A percentile compares a stretch with the other conserved stretches of the same genome.
Evolutionary conservation across 2,888 invertebrate genomes (phyloP).

Genomic region (Aleiodes testaceus): DNA sequence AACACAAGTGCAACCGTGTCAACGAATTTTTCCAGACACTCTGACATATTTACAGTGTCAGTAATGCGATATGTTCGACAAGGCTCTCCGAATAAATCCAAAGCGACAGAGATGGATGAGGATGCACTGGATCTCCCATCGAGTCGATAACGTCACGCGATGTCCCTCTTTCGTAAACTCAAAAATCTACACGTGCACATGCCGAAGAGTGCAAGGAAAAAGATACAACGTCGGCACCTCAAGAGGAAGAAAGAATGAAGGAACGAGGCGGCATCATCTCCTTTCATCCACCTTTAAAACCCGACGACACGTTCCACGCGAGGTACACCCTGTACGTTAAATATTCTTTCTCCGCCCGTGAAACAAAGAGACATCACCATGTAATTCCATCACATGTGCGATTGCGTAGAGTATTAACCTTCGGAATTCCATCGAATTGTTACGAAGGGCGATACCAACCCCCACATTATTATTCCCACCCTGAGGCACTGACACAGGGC

Average conservation of each 20-base stretch:
- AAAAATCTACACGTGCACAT: background rate
- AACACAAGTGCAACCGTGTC: too few species aligned
- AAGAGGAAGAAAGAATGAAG: constrained; percentile 5
- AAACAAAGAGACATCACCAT: constrained; percentile 28
- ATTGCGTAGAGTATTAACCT: constrained; percentile 26
- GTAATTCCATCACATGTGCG: constrained; percentile 31
- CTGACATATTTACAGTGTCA: background rate
- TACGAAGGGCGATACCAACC: constrained; percentile 36
- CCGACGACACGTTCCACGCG: constrained; percentile 54
- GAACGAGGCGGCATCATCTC: constrained; percentile 4
- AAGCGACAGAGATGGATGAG: constrained; percentile 13
- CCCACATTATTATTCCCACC: constrained; percentile 62
- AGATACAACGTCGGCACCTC: constrained; percentile 12
- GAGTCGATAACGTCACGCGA: constrained; percentile 25
- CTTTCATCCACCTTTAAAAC: constrained; percentile 39
- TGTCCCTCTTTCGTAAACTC: background rate
- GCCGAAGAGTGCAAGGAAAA: background rate
- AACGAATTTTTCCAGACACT: background rate
- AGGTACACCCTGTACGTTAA: constrained; percentile 37
- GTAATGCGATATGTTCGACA: background rate
- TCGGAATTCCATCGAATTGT: constrained; percentile 55
- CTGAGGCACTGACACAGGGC: constrained; percentile 67
- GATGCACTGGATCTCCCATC: constrained; percentile 6
- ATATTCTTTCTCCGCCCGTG: constrained; percentile 23
- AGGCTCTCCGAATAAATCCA: background rate